Conservation (phyloP, 2,797 vertebrate genomes). For the Tapera naevia region DNA sequence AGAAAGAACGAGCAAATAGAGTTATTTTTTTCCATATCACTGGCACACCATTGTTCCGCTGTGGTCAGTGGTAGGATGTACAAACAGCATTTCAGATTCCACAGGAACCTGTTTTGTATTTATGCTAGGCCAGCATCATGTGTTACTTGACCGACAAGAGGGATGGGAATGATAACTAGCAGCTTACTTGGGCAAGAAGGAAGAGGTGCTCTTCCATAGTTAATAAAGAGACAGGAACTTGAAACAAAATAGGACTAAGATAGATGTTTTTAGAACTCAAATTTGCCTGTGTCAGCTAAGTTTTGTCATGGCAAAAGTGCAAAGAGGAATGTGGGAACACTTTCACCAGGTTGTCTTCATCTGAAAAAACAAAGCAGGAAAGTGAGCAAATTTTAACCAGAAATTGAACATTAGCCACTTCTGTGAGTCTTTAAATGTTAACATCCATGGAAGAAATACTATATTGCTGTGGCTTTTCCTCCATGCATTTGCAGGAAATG, state of each 20-base stretch:
- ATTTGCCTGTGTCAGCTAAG: slow-evolving; percentile 32
- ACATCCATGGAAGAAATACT: slow-evolving; percentile 31
- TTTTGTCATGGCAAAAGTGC: slow-evolving; percentile 20
- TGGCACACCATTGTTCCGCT: slow-evolving; percentile 66
- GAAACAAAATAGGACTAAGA: background rate
- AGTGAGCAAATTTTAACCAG: slow-evolving; percentile 29
- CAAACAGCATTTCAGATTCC: slow-evolving; percentile 63
- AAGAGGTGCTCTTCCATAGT: slow-evolving; percentile 25
- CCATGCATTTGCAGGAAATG: slow-evolving; percentile 52
- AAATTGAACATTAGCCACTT: slow-evolving; percentile 25
- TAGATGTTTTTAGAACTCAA: background rate
- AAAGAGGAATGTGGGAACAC: slow-evolving; percentile 7
- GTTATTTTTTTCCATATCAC: slow-evolving; percentile 8
- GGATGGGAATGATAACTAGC: slow-evolving; percentile 57
- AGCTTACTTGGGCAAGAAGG: slow-evolving; percentile 35
- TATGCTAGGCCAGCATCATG: slow-evolving; percentile 45
- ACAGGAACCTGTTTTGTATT: slow-evolving; percentile 68
- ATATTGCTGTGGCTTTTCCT: slow-evolving; percentile 50
- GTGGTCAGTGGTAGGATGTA: slow-evolving; percentile 71
- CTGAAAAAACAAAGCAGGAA: slow-evolving; percentile 9
- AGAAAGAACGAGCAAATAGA: slow-evolving; percentile 59
- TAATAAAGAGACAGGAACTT: slow-evolving; percentile 36
- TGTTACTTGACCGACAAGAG: background rate
- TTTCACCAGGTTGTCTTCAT: slow-evolving; percentile 60
- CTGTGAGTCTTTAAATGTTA: slow-evolving; percentile 25